Evolutionary conservation across 2,888 invertebrate genomes (phyloP).

Genomic region (Beris chalybata): DNA sequence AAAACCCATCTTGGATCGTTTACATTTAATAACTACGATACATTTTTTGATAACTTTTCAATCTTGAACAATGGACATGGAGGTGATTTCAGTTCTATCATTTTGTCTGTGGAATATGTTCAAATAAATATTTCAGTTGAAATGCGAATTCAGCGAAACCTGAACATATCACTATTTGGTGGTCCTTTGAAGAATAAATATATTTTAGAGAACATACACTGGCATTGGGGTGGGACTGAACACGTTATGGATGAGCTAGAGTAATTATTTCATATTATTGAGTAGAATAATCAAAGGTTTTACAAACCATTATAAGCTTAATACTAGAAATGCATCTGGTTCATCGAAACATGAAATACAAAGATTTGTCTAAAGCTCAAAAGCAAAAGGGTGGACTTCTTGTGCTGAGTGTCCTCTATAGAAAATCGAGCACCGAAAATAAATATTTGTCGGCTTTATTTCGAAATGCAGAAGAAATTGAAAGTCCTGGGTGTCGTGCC

Average conservation of each 20-base stretch:
- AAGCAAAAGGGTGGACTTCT: slow-evolving; percentile 62
- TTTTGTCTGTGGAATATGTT: neutral
- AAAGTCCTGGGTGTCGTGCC: slow-evolving; percentile 32
- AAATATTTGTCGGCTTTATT: slow-evolving; percentile 21
- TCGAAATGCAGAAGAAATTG: slow-evolving; percentile 48
- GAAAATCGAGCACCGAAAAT: slow-evolving; percentile 55
- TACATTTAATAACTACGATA: neutral
- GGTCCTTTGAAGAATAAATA: slow-evolving; percentile 59
- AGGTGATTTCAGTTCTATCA: neutral
- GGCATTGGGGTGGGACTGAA: slow-evolving; percentile 80
- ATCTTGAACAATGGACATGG: slow-evolving; percentile 5
- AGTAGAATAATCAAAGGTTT: neutral
- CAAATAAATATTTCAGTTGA: neutral
- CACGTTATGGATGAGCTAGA: slow-evolving; percentile 71
- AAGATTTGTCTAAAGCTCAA: slow-evolving; percentile 54
- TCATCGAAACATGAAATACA: slow-evolving; percentile 60
- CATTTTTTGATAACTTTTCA: neutral
- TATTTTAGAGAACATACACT: slow-evolving; percentile 73
- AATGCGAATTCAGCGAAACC: neutral
- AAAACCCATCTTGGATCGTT: neutral
- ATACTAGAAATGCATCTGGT: slow-evolving; percentile 67
- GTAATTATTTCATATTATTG: slow-evolving; percentile 47
- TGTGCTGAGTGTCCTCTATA: slow-evolving; percentile 66
- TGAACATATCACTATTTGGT: slow-evolving; percentile 54
- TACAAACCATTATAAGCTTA: neutral